These are phyloP conservation scores for Chelonus insularis DNA, from an alignment of 1,140 invertebrate species.

Conservation along the genomic window DNA sequence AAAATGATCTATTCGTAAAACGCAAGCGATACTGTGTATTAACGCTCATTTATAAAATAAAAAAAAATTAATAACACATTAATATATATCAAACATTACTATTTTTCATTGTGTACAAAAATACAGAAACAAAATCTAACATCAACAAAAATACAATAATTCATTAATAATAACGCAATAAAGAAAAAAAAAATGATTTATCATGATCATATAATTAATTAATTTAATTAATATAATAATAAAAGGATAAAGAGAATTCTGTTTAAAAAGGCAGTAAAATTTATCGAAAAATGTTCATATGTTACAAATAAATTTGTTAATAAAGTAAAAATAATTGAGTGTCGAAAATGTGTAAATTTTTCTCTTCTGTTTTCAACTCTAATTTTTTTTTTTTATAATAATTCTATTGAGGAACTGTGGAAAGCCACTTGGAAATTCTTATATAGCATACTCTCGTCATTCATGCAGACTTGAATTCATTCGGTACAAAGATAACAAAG, in stretches of 20 bases:
- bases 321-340: no score
- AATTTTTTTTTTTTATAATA: neutral
- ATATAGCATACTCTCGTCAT: conserved; percentile 2
- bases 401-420: neutral
- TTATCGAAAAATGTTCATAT: conserved; percentile 3
- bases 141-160: conserved; percentile 18
- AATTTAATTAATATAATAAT: neutral
- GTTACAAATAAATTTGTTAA: conserved; percentile 6
- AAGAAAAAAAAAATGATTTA: conserved; percentile 16
- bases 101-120: conserved; percentile 16
- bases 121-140: conserved; percentile 13
- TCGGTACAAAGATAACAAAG: conserved; percentile 28
- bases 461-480: conserved; percentile 5
- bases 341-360: no score
- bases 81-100: conserved; percentile 5
- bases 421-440: neutral
- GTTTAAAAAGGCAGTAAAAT: conserved; percentile 1
- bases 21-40: neutral
- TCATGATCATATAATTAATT: conserved; percentile 19
- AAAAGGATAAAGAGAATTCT: no score
- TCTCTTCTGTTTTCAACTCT: conserved; percentile 3
- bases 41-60: conserved; percentile 9
- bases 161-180: conserved; percentile 4
- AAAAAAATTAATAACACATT: conserved; percentile 21
- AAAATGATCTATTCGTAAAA: neutral